A percentile compares a stretch with the other conserved stretches of the same genome.
Conservation (phyloP, 92 coral and sea anemone genomes). For the Zoanthus solanderi region DNA sequence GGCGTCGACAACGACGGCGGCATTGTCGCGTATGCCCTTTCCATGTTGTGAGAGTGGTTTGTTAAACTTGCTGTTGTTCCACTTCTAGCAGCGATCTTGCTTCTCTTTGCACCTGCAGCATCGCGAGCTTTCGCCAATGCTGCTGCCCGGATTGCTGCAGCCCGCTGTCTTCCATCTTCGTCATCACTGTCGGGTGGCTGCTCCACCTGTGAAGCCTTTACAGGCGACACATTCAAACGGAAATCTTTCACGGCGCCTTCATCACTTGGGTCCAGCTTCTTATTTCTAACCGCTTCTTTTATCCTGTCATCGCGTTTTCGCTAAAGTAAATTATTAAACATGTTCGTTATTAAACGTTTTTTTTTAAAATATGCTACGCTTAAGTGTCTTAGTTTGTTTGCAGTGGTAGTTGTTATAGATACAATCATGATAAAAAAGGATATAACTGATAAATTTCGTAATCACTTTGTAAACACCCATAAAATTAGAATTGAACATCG, state of each 20-base stretch:
- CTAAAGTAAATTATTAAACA: neutral
- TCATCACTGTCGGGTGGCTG: neutral
- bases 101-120: constrained; percentile 19
- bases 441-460: neutral
- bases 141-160: neutral
- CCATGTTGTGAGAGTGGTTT: neutral
- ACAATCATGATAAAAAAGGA: neutral
- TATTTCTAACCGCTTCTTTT: neutral
- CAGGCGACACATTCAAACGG: neutral
- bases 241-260: neutral
- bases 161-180: constrained; percentile 6
- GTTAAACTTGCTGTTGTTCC: neutral
- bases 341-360: neutral
- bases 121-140: constrained; percentile 23
- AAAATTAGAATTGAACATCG: neutral
- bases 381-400: constrained; percentile 12
- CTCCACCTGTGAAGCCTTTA: constrained; percentile 12
- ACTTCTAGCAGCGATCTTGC: neutral
- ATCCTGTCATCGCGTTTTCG: constrained; percentile 4
- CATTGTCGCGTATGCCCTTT: neutral
- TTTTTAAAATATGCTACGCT: neutral
- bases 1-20: neutral
- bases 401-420: neutral
- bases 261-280: constrained; percentile 4
- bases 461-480: neutral